Conservation (phyloP, 2,113 vertebrate genomes). For the Gymnocephalus cernua region DNA sequence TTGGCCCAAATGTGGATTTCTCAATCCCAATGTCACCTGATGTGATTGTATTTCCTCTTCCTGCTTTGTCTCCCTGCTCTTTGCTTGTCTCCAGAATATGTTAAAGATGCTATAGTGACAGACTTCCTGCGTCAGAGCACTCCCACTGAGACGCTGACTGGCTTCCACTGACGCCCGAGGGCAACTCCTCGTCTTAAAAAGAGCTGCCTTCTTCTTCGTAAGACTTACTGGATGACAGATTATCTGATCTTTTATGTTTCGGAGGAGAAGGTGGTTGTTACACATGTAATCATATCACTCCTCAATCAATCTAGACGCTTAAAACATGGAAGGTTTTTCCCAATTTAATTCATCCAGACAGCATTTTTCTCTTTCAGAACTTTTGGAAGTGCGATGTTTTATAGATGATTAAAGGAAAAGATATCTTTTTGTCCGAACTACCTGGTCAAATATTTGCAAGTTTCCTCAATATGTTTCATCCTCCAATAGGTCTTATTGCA, state of each 20-base stretch:
- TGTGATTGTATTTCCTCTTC: slow-evolving; percentile 45
- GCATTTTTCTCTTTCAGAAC: neutral
- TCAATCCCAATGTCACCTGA: slow-evolving; percentile 40
- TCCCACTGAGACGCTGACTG: slow-evolving; percentile 34
- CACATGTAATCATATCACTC: neutral
- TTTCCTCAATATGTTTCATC: neutral
- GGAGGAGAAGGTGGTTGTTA: neutral
- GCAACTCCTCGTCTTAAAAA: slow-evolving; percentile 12
- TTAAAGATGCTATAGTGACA: neutral
- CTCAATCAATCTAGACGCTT: neutral
- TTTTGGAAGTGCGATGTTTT: neutral
- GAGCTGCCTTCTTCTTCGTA: neutral
- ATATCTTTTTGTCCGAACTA: too few relatives aligned
- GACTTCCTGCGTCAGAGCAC: slow-evolving; percentile 33
- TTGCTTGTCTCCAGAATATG: neutral
- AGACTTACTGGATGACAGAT: neutral
- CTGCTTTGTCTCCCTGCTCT: neutral
- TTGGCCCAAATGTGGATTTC: slow-evolving; percentile 45
- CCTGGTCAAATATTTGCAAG: neutral
- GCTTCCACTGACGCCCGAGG: slow-evolving; percentile 21
- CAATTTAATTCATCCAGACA: too few relatives aligned
- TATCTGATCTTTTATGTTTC: neutral
- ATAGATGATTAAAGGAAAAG: neutral
- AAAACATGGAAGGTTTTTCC: neutral
- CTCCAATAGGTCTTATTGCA: neutral